phyloP scores from a whole-genome alignment of 2,113 vertebrate species.

The Gallinago media region DNA sequence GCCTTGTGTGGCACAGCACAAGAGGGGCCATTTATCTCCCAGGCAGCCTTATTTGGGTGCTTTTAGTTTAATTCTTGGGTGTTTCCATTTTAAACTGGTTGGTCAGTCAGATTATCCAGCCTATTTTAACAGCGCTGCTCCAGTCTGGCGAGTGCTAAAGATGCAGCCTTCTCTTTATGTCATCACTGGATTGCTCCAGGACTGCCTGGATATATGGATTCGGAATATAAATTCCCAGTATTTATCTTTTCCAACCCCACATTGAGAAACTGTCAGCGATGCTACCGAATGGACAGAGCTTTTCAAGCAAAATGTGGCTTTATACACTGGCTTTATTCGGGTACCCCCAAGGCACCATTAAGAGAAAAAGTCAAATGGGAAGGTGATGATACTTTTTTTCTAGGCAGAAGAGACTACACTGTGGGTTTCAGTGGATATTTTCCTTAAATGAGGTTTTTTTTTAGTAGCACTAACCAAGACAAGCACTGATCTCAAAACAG shows the following conservation, averaged over 20 bases:
- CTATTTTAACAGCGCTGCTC: background rate
- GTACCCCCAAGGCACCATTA: fast-evolving
- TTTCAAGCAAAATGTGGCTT: background rate
- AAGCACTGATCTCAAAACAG: background rate
- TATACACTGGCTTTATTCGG: background rate
- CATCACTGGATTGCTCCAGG: background rate
- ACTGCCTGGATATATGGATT: background rate
- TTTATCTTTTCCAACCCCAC: background rate
- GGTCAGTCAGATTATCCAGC: no score
- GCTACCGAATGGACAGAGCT: background rate
- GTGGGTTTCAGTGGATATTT: background rate
- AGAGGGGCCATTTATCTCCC: background rate
- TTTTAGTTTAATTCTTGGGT: background rate
- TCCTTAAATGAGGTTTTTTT: background rate
- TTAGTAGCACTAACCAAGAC: background rate
- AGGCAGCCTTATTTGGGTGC: background rate
- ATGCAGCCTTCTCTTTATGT: background rate
- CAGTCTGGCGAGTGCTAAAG: fast-evolving
- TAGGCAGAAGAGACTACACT: background rate
- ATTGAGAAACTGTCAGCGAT: fast-evolving
- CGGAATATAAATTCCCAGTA: background rate
- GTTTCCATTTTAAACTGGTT: background rate
- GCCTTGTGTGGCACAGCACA: background rate
- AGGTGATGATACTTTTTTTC: fast-evolving
- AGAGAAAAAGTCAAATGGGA: background rate